A percentile compares a stretch with the other conserved stretches of the same genome.
phyloP scores from a whole-genome alignment of 1,140 invertebrate species.

The Phenacoccus solenopsis region DNA sequence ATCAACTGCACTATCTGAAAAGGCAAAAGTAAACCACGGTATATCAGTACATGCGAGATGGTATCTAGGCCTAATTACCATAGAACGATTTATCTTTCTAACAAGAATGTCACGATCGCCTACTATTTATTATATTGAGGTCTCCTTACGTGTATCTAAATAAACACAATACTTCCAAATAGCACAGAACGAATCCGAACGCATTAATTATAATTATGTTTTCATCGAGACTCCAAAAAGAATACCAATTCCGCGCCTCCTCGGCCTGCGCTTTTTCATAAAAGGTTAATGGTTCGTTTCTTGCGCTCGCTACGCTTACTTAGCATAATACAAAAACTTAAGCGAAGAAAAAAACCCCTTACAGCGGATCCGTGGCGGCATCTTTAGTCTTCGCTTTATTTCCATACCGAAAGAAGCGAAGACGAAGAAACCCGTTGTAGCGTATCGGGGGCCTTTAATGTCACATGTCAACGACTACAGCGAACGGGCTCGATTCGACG shows the following conservation, averaged over 20 bases:
- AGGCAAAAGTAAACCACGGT: too few relatives aligned
- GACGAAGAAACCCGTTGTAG: neutral
- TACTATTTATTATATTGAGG: conserved; percentile 3
- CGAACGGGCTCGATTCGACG: neutral
- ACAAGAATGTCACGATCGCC: conserved; percentile 13
- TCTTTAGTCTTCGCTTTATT: too few relatives aligned
- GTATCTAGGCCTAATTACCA: conserved; percentile 9
- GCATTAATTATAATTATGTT: conserved; percentile 18
- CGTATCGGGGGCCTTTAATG: neutral
- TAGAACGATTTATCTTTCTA: conserved; percentile 15
- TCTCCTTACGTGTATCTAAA: neutral
- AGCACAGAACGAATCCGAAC: conserved; percentile 4
- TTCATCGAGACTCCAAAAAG: conserved; percentile 8
- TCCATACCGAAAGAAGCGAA: too few relatives aligned
- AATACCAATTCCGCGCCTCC: too few relatives aligned
- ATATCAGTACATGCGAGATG: neutral
- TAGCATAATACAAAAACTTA: too few relatives aligned
- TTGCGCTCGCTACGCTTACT: too few relatives aligned
- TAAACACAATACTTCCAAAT: conserved; percentile 9
- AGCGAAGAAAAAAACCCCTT: too few relatives aligned
- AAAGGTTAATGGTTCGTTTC: too few relatives aligned
- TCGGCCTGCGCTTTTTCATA: too few relatives aligned
- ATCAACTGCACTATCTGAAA: too few relatives aligned
- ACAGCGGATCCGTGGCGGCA: too few relatives aligned
- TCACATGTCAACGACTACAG: neutral